A percentile compares a stretch with the other conserved stretches of the same genome.
phyloP scores from a whole-genome alignment of 2,797 vertebrate genomes.

The Okamejei kenojei region DNA sequence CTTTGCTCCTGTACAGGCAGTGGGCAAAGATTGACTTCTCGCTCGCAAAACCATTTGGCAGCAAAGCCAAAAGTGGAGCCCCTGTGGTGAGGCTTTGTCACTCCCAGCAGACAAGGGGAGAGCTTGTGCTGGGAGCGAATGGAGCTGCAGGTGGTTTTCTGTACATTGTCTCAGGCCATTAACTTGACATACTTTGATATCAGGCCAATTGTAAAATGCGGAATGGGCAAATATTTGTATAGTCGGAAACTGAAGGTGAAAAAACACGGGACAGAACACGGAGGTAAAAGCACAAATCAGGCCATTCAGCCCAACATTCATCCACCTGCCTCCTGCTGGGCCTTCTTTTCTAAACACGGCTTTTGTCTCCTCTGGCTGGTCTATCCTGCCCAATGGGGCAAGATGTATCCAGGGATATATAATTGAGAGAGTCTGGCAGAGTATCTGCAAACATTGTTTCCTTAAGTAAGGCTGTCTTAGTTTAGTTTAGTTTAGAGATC shows the following conservation, averaged over 20 bases:
- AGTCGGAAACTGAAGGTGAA: neutral
- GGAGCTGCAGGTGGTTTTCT: neutral
- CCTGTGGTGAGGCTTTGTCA: neutral
- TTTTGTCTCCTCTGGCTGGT: no score
- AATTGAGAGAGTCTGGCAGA: no score
- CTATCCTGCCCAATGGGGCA: no score
- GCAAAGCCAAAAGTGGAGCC: neutral
- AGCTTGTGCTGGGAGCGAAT: neutral
- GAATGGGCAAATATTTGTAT: neutral
- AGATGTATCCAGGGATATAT: no score
- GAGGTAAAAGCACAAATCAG: neutral
- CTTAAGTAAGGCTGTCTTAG: no score
- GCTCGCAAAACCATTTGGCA: slow-evolving; percentile 7
- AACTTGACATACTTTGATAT: neutral
- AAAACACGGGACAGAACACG: neutral
- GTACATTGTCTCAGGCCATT: neutral
- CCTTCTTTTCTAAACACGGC: neutral
- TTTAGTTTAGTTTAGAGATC: no score
- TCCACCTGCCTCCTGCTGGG: neutral
- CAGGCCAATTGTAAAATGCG: neutral
- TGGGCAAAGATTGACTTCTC: neutral
- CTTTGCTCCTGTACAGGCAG: neutral
- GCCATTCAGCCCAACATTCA: neutral
- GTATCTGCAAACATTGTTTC: no score
- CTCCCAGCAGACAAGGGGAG: neutral